Percentiles rank a stretch among this genome's conserved stretches.
Conservation (phyloP, 2,888 invertebrate species). For the Pyralis farinalis region DNA sequence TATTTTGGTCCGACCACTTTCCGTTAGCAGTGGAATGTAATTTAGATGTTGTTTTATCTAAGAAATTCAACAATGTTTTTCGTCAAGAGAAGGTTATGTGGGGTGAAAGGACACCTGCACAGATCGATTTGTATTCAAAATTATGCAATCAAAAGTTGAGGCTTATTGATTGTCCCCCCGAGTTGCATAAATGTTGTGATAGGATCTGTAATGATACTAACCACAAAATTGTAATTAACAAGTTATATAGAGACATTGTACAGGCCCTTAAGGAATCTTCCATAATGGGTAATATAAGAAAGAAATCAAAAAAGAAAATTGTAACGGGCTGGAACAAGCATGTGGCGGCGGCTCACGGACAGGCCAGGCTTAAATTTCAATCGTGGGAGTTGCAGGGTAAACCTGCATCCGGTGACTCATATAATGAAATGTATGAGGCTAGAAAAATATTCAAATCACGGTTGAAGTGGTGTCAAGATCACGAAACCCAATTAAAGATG, state of each 20-base stretch:
- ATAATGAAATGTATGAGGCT: constrained; percentile 13
- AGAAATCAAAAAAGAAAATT: background rate
- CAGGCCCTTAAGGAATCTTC: background rate
- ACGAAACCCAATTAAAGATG: constrained; percentile 14
- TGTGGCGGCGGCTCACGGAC: constrained; percentile 13
- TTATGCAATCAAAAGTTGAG: constrained; percentile 8
- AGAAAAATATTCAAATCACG: constrained; percentile 16
- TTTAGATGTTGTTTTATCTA: background rate
- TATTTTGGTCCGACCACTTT: constrained; percentile 18
- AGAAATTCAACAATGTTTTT: background rate
- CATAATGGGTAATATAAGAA: background rate
- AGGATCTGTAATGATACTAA: background rate
- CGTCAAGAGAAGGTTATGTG: background rate
- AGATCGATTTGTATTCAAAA: constrained; percentile 5
- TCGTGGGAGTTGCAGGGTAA: constrained; percentile 11
- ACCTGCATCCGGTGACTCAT: constrained; percentile 9
- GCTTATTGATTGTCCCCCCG: constrained; percentile 7
- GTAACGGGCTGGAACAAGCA: constrained; percentile 17
- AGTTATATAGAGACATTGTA: constrained; percentile 5
- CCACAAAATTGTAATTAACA: constrained; percentile 1
- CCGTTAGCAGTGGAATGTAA: constrained; percentile 12
- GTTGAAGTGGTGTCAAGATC: constrained; percentile 17
- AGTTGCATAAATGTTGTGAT: constrained; percentile 1
- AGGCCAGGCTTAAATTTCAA: constrained; percentile 15
- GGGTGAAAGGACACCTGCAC: constrained; percentile 1